Conservation (phyloP, 1,140 invertebrate species). For the Habropoda laboriosa region DNA sequence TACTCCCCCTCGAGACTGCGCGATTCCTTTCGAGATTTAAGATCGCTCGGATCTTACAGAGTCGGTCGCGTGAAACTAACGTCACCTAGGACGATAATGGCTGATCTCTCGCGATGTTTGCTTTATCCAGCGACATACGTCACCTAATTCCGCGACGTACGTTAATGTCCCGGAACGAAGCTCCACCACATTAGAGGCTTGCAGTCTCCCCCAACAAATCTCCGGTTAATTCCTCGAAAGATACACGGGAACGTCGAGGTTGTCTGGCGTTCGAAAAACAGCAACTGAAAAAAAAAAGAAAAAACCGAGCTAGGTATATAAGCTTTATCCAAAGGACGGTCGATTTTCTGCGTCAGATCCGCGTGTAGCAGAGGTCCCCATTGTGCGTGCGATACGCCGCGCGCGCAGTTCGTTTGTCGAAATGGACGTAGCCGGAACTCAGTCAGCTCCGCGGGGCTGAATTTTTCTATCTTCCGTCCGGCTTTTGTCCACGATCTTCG, state of each 20-base stretch:
- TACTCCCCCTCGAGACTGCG: background rate
- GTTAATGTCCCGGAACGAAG: conserved; percentile 50
- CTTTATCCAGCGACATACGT: conserved; percentile 44
- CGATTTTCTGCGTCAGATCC: conserved; percentile 4
- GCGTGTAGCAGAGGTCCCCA: background rate
- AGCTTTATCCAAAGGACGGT: conserved; percentile 7
- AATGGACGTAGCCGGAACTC: conserved; percentile 54
- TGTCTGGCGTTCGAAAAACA: rapidly evolving
- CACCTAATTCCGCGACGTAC: conserved; percentile 52
- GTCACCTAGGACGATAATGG: background rate
- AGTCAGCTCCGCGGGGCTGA: conserved; percentile 57
- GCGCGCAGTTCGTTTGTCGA: background rate
- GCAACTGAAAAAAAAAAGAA: too few relatives aligned
- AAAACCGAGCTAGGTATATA: background rate
- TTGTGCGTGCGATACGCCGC: conserved; percentile 41
- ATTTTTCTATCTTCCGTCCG: conserved; percentile 63
- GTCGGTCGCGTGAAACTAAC: background rate
- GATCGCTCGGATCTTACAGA: too few relatives aligned
- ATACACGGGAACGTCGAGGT: conserved; percentile 6
- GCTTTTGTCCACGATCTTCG: conserved; percentile 66
- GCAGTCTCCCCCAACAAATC: conserved; percentile 40
- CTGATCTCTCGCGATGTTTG: conserved; percentile 27
- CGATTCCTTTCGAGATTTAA: too few relatives aligned
- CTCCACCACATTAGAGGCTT: background rate
- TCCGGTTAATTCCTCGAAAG: conserved; percentile 54